phyloP scores from a whole-genome alignment of 1,140 invertebrate species.

The Solenopsis fugax region DNA sequence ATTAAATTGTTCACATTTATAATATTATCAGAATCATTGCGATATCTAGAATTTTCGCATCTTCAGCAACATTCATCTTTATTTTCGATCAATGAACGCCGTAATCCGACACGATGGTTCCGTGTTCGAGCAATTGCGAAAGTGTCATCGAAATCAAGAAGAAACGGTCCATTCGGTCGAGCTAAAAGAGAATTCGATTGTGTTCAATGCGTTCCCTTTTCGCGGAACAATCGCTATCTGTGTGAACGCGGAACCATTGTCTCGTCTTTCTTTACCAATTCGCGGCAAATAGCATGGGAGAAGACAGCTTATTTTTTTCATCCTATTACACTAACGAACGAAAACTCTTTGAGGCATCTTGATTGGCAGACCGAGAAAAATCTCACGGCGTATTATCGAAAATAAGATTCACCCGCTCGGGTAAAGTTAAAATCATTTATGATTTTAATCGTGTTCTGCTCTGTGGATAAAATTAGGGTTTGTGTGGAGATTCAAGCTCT shows the following conservation, averaged over 20 bases:
- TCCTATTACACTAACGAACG: slow-evolving; percentile 18
- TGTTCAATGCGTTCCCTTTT: slow-evolving; percentile 61
- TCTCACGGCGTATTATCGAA: not conserved
- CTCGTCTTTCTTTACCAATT: not conserved
- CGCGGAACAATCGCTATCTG: slow-evolving; percentile 60
- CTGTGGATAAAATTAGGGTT: not conserved
- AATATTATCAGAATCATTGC: not conserved
- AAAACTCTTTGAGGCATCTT: slow-evolving; percentile 3
- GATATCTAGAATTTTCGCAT: not conserved
- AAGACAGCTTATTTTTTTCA: not conserved
- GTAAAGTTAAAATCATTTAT: slow-evolving; percentile 14
- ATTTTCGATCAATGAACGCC: slow-evolving; percentile 17
- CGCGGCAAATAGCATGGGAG: not conserved
- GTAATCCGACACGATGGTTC: slow-evolving; percentile 40
- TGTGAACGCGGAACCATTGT: slow-evolving; percentile 63
- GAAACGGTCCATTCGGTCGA: slow-evolving; percentile 59
- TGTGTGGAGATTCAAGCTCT: not conserved
- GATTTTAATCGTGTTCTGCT: not conserved
- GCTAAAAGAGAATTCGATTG: slow-evolving; percentile 70
- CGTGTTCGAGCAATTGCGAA: slow-evolving; percentile 31
- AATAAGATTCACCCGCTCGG: not conserved
- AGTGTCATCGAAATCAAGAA: slow-evolving; percentile 15
- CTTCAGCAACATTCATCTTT: not conserved
- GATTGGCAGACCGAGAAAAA: not conserved
- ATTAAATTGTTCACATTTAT: slow-evolving; percentile 5